These are phyloP conservation scores for Callosobruchus maculatus DNA, from an alignment of 2,888 invertebrate genomes.

Conservation along the genomic window DNA sequence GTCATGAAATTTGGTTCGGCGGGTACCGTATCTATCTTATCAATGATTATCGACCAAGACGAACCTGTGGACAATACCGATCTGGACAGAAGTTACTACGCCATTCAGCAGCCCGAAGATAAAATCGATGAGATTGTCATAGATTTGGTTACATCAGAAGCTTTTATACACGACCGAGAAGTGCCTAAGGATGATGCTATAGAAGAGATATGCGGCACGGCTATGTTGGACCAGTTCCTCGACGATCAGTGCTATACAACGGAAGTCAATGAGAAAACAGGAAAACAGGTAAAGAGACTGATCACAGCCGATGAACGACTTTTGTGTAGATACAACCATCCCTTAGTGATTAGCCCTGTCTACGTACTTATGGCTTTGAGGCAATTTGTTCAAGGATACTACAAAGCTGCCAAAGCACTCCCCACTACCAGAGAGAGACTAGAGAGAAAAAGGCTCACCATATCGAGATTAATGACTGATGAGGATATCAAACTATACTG, in stretches of 20 bases:
- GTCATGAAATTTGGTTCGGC: background rate
- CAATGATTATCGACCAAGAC: background rate
- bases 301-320: background rate
- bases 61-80: constrained; percentile 2
- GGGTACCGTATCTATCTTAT: constrained; percentile 4
- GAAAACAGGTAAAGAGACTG: background rate
- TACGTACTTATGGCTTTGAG: constrained; percentile 64
- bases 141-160: constrained; percentile 9
- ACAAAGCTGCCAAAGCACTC: constrained; percentile 15
- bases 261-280: background rate
- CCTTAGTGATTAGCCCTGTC: constrained; percentile 63
- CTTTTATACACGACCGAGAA: background rate
- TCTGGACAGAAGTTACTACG: constrained; percentile 12
- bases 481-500: constrained; percentile 65
- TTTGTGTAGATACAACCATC: constrained; percentile 52
- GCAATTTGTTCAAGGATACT: constrained; percentile 56
- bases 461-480: constrained; percentile 54
- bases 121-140: constrained; percentile 16
- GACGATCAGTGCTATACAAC: background rate
- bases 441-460: constrained; percentile 44
- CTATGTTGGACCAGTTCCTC: background rate
- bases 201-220: constrained; percentile 2
- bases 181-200: background rate
- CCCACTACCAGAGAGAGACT: constrained; percentile 43
- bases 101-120: constrained; percentile 12